Conservation (phyloP, 2,888 invertebrate species). For the Scaptomyza polygonia region DNA sequence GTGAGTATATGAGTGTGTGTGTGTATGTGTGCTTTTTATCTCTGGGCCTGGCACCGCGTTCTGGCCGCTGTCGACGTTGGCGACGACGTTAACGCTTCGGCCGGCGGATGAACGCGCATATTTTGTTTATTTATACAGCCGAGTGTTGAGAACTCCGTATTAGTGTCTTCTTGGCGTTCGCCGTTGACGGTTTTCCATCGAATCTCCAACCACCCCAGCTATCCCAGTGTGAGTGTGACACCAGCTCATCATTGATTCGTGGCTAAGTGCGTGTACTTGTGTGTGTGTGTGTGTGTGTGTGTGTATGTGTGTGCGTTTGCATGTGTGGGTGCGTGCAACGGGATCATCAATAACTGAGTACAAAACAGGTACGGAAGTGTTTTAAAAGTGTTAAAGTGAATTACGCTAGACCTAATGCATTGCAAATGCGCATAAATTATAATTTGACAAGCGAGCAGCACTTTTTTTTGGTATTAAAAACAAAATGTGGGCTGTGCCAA, state of each 20-base stretch:
- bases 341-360: slow-evolving; percentile 26
- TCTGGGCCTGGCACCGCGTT: slow-evolving; percentile 37
- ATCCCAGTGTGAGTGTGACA: slow-evolving; percentile 41
- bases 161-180: slow-evolving; percentile 81
- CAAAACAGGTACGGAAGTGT: slow-evolving; percentile 75
- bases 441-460: slow-evolving; percentile 11
- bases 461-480: not conserved
- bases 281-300: slow-evolving; percentile 34
- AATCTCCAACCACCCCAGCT: slow-evolving; percentile 20
- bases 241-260: slow-evolving; percentile 36
- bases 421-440: slow-evolving; percentile 5
- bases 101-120: slow-evolving; percentile 55
- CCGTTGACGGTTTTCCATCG: slow-evolving; percentile 60
- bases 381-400: slow-evolving; percentile 33
- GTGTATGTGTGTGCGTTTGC: slow-evolving; percentile 15
- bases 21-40: slow-evolving; percentile 4
- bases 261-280: slow-evolving; percentile 26
- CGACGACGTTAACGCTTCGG: slow-evolving; percentile 45
- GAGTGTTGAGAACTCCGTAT: slow-evolving; percentile 76
- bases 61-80: slow-evolving; percentile 42
- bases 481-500: slow-evolving; percentile 4
- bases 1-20: slow-evolving; percentile 3
- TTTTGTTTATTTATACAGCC: slow-evolving; percentile 82
- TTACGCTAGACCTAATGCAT: no score
- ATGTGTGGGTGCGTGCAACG: slow-evolving; percentile 19